These are phyloP conservation scores for Diachasma alloeum DNA, from an alignment of 1,140 invertebrate species.

Conservation along the genomic window DNA sequence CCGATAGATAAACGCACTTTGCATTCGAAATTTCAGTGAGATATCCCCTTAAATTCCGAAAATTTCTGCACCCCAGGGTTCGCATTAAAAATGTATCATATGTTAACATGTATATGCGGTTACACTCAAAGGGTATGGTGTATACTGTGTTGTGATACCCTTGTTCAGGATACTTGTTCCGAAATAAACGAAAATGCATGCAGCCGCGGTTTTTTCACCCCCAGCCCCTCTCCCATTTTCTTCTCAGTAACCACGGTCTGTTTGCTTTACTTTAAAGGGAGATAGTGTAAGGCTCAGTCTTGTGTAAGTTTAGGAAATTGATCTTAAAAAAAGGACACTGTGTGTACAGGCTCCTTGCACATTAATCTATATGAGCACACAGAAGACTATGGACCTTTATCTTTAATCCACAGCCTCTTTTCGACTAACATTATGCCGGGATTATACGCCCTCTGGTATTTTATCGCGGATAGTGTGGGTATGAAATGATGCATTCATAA, in stretches of 20 bases:
- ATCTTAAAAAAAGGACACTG: background rate
- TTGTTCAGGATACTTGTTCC: background rate
- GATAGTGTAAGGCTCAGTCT: background rate
- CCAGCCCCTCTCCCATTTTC: background rate
- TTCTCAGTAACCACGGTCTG: background rate
- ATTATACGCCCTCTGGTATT: background rate
- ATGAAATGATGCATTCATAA: background rate
- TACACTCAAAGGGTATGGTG: background rate
- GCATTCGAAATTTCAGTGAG: too few relatives aligned
- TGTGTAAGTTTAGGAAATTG: constrained; percentile 1
- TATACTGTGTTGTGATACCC: background rate
- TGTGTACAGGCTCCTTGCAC: background rate
- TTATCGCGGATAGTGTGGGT: background rate
- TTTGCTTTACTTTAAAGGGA: background rate
- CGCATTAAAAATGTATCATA: background rate
- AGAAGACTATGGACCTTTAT: background rate
- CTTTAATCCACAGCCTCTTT: background rate
- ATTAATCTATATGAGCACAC: constrained; percentile 3
- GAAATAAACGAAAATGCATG: background rate
- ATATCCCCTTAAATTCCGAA: too few relatives aligned
- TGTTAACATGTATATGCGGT: background rate
- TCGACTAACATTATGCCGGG: background rate
- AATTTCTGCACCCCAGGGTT: background rate
- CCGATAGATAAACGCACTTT: too few relatives aligned
- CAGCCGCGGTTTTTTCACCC: background rate